These are phyloP conservation scores for Heliocidaris tuberculata DNA, from an alignment of 35 echinoderm and acorn worm species.

Conservation along the genomic window DNA sequence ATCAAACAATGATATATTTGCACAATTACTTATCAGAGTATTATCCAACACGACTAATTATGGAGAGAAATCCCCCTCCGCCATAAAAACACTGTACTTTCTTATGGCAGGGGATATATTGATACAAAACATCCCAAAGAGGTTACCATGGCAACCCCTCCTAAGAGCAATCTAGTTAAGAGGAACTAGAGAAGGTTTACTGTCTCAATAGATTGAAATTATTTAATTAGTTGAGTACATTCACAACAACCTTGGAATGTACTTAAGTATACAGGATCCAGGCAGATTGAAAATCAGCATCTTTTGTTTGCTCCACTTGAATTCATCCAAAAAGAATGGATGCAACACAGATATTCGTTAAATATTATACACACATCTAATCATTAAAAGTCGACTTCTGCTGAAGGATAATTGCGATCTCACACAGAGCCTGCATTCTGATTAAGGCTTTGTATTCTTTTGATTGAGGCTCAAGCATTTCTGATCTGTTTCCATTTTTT, in stretches of 20 bases:
- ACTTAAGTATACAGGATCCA: not conserved
- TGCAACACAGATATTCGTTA: not conserved
- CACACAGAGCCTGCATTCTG: not conserved
- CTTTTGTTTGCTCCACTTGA: not conserved
- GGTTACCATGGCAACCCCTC: not conserved
- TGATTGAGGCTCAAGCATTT: not conserved
- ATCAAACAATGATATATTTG: not conserved
- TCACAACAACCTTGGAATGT: not conserved
- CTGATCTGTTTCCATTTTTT: not conserved
- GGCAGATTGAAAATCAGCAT: not conserved
- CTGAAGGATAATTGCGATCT: not conserved
- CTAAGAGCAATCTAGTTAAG: not conserved
- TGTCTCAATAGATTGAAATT: not conserved
- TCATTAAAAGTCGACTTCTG: not conserved
- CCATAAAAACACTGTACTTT: not conserved
- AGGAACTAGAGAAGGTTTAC: not conserved
- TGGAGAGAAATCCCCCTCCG: not conserved
- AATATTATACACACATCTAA: not conserved
- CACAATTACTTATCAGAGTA: not conserved
- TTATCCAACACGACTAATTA: not conserved
- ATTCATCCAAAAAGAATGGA: not conserved
- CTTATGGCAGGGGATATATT: not conserved
- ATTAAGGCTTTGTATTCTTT: not conserved
- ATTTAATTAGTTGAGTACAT: slow-evolving; percentile 4
- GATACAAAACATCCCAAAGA: not conserved